Conservation (phyloP, 1,140 invertebrate species). For the Drosophila pandora region DNA sequence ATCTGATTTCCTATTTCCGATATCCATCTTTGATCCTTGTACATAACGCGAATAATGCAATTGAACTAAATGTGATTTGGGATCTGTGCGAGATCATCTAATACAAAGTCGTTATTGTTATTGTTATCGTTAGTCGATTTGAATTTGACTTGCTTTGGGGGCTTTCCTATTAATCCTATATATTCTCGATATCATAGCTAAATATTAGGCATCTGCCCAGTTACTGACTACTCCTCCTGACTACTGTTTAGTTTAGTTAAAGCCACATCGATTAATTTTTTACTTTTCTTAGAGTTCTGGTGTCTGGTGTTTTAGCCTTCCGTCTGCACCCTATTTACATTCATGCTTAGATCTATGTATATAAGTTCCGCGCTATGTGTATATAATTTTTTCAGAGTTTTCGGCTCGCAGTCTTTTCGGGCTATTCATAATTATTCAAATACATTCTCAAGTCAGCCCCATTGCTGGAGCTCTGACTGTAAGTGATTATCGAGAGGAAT, state of each 20-base stretch:
- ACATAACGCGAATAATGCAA: slow-evolving; percentile 60
- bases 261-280: slow-evolving; percentile 80
- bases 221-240: slow-evolving; percentile 30
- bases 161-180: slow-evolving; percentile 33
- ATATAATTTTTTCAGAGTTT: slow-evolving; percentile 81
- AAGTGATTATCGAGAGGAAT: slow-evolving; percentile 71
- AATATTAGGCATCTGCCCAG: slow-evolving; percentile 35
- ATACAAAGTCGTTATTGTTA: slow-evolving; percentile 43
- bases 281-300: slow-evolving; percentile 17
- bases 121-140: slow-evolving; percentile 60
- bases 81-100: slow-evolving; percentile 31
- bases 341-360: slow-evolving; percentile 34
- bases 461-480: slow-evolving; percentile 50
- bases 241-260: slow-evolving; percentile 65
- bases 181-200: slow-evolving; percentile 39
- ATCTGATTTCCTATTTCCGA: background rate
- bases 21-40: slow-evolving; percentile 7
- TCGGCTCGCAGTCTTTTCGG: slow-evolving; percentile 81
- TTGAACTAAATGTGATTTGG: slow-evolving; percentile 72
- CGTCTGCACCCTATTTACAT: slow-evolving; percentile 33
- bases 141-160: slow-evolving; percentile 70
- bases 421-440: slow-evolving; percentile 71
- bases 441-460: slow-evolving; percentile 50
- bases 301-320: slow-evolving; percentile 37
- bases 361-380: slow-evolving; percentile 55